phyloP scores from a whole-genome alignment of 1,140 invertebrate genomes.

The Caenorhabditis briggsae region DNA sequence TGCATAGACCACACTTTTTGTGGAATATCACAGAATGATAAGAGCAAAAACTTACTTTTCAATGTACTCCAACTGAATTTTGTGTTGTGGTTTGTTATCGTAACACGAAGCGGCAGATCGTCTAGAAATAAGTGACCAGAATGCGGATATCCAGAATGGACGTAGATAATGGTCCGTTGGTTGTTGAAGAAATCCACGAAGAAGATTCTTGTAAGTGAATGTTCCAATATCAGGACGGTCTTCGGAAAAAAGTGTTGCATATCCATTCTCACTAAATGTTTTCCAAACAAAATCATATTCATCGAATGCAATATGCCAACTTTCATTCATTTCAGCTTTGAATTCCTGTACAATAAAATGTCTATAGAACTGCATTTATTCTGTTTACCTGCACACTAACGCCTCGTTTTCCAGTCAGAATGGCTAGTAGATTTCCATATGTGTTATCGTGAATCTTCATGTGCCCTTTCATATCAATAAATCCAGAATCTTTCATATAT shows the following conservation, averaged over 20 bases:
- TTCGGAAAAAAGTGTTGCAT: slow-evolving; percentile 72
- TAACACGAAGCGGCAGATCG: slow-evolving; percentile 70
- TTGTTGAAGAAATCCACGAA: slow-evolving; percentile 64
- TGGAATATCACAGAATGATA: background rate
- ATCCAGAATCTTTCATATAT: slow-evolving; percentile 58
- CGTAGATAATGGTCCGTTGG: slow-evolving; percentile 66
- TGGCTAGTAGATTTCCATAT: slow-evolving; percentile 59
- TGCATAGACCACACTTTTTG: slow-evolving; percentile 13
- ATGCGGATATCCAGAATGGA: slow-evolving; percentile 60
- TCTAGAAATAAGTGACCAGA: slow-evolving; percentile 60
- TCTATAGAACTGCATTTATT: background rate
- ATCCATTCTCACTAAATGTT: slow-evolving; percentile 79
- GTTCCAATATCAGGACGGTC: slow-evolving; percentile 78
- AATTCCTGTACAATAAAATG: slow-evolving; percentile 75
- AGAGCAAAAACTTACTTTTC: slow-evolving; percentile 50
- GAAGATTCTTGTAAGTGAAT: slow-evolving; percentile 69
- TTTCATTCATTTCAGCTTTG: slow-evolving; percentile 77
- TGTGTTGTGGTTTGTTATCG: slow-evolving; percentile 60
- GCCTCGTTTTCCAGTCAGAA: slow-evolving; percentile 64
- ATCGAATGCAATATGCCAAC: slow-evolving; percentile 80
- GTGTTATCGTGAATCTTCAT: slow-evolving; percentile 67
- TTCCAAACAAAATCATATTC: slow-evolving; percentile 87
- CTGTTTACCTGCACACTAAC: slow-evolving; percentile 33
- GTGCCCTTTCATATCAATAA: slow-evolving; percentile 63
- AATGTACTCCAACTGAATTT: slow-evolving; percentile 63